Evolutionary conservation across 1,140 invertebrate species (phyloP).

Genomic region (Thaumatotibia leucotreta): DNA sequence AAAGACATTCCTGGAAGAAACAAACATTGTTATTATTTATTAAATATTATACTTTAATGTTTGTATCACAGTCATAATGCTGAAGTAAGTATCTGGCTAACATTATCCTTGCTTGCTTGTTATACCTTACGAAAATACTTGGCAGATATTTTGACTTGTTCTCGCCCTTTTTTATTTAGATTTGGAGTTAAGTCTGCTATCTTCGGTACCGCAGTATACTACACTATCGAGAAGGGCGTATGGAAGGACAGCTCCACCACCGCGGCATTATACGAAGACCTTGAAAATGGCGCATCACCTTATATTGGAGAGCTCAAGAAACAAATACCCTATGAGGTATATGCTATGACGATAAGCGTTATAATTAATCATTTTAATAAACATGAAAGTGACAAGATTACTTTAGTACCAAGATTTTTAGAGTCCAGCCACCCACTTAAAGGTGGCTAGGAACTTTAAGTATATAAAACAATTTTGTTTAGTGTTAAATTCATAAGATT

Average conservation of each 20-base stretch:
- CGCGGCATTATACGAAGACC: conserved; percentile 66
- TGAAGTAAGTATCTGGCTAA: conserved; percentile 29
- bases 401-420: no score
- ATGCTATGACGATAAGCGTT: no score
- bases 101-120: not conserved
- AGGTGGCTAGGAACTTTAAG: no score
- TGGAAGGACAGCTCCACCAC: conserved; percentile 77
- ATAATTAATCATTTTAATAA: no score
- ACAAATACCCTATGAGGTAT: conserved; percentile 77
- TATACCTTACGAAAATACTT: not conserved
- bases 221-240: conserved; percentile 76
- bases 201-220: conserved; percentile 72
- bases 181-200: conserved; percentile 76
- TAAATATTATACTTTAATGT: conserved; percentile 18
- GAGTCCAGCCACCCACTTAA: no score
- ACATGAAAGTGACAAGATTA: not conserved
- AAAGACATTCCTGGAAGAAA: conserved; percentile 1
- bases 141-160: not conserved
- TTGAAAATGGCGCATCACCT: conserved; percentile 72
- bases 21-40: conserved; percentile 14
- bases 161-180: conserved; percentile 49
- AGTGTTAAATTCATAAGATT: no score
- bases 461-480: conserved; percentile 1
- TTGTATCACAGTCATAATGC: conserved; percentile 23
- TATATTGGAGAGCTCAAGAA: conserved; percentile 74